phyloP scores from a whole-genome alignment of 2,113 vertebrate species.

The Chrysemys picta region DNA sequence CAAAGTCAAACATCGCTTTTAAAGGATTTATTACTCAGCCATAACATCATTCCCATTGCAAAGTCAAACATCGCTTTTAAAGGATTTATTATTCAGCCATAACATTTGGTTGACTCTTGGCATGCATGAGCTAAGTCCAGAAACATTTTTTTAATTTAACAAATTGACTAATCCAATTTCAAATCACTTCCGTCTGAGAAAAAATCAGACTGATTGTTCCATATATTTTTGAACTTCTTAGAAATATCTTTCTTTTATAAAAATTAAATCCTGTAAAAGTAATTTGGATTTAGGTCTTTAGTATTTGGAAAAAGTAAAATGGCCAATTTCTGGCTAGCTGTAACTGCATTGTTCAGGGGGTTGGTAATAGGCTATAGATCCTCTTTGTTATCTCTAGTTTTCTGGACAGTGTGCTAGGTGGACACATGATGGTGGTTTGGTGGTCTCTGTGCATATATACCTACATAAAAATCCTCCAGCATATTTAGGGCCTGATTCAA shows the following conservation, averaged over 20 bases:
- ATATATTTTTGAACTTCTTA: background rate
- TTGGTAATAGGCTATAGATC: background rate
- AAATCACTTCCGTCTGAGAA: slow-evolving; percentile 12
- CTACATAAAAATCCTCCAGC: background rate
- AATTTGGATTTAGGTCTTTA: background rate
- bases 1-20: slow-evolving; percentile 53
- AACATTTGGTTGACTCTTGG: slow-evolving; percentile 61
- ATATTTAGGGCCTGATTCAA: background rate
- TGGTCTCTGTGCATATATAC: background rate
- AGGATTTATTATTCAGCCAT: slow-evolving; percentile 52
- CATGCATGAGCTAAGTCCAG: background rate
- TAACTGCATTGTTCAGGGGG: background rate
- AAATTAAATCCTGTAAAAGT: background rate
- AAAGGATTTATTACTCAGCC: slow-evolving; percentile 55
- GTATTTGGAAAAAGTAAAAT: accelerated
- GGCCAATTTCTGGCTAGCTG: background rate
- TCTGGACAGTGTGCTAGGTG: background rate
- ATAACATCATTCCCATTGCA: background rate
- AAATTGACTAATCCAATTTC: background rate
- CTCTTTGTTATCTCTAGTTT: background rate
- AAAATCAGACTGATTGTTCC: background rate
- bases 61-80: slow-evolving; percentile 56
- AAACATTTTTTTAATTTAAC: background rate
- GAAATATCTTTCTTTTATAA: background rate
- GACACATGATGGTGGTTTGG: background rate